phyloP scores from a whole-genome alignment of 2,113 vertebrate genomes.

The Theristicus caerulescens region DNA sequence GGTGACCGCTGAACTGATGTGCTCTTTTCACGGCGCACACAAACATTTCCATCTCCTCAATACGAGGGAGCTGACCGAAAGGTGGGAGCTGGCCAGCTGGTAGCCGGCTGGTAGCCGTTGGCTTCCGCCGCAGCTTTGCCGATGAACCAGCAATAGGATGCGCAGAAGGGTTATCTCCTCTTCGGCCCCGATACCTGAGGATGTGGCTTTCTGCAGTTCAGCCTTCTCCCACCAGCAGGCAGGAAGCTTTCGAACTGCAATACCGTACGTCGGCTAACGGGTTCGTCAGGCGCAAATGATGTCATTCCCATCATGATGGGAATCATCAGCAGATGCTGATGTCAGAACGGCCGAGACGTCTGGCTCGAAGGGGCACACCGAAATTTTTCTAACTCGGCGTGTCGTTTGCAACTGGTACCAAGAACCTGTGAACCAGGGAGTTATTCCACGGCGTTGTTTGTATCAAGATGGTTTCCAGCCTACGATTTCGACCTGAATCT shows the following conservation, averaged over 20 bases:
- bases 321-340: not conserved
- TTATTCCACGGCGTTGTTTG: not conserved
- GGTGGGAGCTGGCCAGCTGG: not conserved
- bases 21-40: not conserved
- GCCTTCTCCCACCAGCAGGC: not conserved
- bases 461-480: not conserved
- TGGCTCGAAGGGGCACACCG: not conserved
- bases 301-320: too few relatives aligned
- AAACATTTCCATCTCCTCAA: not conserved
- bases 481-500: not conserved
- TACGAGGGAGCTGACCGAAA: not conserved
- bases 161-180: not conserved
- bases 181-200: not conserved
- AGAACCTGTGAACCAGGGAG: not conserved
- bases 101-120: too few relatives aligned
- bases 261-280: rapidly evolving
- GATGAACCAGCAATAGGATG: not conserved
- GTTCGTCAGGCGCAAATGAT: not conserved
- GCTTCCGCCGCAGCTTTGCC: not conserved
- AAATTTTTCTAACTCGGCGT: not conserved
- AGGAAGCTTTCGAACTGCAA: not conserved
- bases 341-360: not conserved
- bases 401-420: not conserved
- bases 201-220: not conserved
- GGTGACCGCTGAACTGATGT: not conserved